These are phyloP conservation scores for Panzeria rudis DNA, from an alignment of 2,888 invertebrate genomes.

Conservation along the genomic window DNA sequence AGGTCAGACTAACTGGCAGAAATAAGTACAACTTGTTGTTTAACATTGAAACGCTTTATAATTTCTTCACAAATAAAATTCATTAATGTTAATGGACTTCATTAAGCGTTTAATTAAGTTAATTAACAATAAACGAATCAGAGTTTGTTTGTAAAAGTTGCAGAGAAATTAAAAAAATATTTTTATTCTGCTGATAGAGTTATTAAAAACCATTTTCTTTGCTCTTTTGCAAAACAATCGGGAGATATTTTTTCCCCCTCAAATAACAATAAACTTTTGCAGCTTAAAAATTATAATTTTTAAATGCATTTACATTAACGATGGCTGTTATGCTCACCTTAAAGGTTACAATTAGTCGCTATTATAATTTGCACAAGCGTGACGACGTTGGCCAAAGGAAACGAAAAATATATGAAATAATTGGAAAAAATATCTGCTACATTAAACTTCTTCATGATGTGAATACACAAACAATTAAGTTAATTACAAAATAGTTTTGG, in stretches of 20 bases:
- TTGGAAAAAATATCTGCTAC: not conserved
- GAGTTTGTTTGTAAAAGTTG: not conserved
- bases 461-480: conserved; percentile 1
- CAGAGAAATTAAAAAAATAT: not conserved
- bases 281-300: not conserved
- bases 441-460: not conserved
- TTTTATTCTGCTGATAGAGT: too few relatives aligned
- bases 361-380: conserved; percentile 1
- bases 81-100: conserved; percentile 7
- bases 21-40: not conserved
- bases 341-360: conserved; percentile 4
- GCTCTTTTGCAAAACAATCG: too few relatives aligned
- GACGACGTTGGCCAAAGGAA: not conserved
- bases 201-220: too few relatives aligned
- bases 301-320: not conserved
- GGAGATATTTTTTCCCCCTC: too few relatives aligned
- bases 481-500: not conserved
- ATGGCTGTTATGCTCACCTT: not conserved
- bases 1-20: too few relatives aligned
- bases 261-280: not conserved
- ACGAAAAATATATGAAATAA: not conserved
- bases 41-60: not conserved
- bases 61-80: not conserved
- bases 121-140: not conserved
- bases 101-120: conserved; percentile 19